phyloP scores from a whole-genome alignment of 2,888 invertebrate species.

The Hirtodrosophila histrioides region DNA sequence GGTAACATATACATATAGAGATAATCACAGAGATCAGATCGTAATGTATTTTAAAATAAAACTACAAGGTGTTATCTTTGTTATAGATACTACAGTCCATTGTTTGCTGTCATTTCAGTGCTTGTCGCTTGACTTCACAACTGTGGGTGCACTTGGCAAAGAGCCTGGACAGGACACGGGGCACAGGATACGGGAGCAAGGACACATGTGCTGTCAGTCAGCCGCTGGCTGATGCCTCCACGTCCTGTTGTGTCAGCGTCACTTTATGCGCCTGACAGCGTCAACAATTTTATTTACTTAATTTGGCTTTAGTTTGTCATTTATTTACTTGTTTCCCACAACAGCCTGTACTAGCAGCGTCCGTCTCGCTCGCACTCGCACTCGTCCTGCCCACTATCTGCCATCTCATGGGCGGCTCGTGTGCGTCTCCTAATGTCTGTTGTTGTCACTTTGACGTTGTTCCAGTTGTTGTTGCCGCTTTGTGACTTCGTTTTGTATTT shows the following conservation, averaged over 20 bases:
- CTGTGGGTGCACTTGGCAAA: constrained; percentile 39
- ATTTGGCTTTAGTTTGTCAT: constrained; percentile 80
- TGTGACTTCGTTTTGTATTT: constrained; percentile 12
- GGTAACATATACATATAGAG: no score
- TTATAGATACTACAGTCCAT: constrained; percentile 35
- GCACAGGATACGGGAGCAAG: not conserved
- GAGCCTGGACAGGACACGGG: constrained; percentile 20
- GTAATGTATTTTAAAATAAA: not conserved
- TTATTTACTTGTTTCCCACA: constrained; percentile 74
- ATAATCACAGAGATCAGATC: not conserved
- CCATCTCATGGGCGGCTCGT: constrained; percentile 18
- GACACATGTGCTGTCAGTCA: constrained; percentile 27
- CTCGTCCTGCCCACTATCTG: not conserved
- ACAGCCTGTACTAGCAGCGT: constrained; percentile 29
- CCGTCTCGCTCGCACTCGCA: constrained; percentile 13
- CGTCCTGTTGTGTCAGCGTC: constrained; percentile 65
- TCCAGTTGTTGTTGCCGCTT: constrained; percentile 32
- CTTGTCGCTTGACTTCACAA: constrained; percentile 52
- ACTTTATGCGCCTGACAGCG: constrained; percentile 73
- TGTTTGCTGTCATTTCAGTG: constrained; percentile 45
- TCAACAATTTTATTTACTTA: constrained; percentile 80
- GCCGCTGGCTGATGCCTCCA: constrained; percentile 37
- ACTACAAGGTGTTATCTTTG: not conserved
- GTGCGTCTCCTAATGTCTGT: constrained; percentile 68
- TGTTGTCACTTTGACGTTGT: constrained; percentile 75